Evolutionary conservation across 2,888 invertebrate genomes (phyloP).

Genomic region (Platycheirus albimanus): DNA sequence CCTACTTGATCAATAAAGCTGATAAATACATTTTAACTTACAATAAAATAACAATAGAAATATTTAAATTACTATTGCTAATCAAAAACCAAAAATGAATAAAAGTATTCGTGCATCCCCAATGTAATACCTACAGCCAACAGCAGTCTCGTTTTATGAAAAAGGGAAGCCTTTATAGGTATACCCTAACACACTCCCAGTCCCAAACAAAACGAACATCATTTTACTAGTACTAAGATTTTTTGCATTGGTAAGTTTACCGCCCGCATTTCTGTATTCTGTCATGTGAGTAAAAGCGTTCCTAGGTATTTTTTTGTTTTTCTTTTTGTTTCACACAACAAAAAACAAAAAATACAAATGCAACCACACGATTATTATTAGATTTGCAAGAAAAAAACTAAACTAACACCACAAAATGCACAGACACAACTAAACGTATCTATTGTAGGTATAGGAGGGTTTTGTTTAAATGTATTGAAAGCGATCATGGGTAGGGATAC

Average conservation of each 20-base stretch:
- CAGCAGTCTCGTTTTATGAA: too few species aligned
- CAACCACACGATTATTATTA: conserved; percentile 65
- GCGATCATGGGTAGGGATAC: conserved; percentile 20
- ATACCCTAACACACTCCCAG: background rate
- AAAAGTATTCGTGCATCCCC: conserved; percentile 3
- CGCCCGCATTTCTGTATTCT: conserved; percentile 58
- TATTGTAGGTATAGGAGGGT: conserved; percentile 18
- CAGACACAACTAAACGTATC: conserved; percentile 9
- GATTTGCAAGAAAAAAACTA: conserved; percentile 54
- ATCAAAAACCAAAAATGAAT: too few species aligned
- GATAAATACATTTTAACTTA: too few species aligned
- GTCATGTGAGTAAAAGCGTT: conserved; percentile 29
- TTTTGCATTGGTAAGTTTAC: too few species aligned
- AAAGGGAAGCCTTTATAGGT: background rate
- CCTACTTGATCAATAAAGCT: too few species aligned
- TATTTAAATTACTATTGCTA: too few species aligned
- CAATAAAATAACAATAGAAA: too few species aligned
- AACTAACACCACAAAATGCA: conserved; percentile 45
- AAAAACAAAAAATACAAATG: conserved; percentile 61
- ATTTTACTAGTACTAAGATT: background rate
- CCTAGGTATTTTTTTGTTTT: conserved; percentile 19
- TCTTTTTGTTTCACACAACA: conserved; percentile 23
- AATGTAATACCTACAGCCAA: too few species aligned
- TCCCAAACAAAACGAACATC: conserved; percentile 8
- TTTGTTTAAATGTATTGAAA: conserved; percentile 25